These are phyloP conservation scores for Montipora sp. DNA, from an alignment of 64 coral and sea anemone species.

Conservation along the genomic window DNA sequence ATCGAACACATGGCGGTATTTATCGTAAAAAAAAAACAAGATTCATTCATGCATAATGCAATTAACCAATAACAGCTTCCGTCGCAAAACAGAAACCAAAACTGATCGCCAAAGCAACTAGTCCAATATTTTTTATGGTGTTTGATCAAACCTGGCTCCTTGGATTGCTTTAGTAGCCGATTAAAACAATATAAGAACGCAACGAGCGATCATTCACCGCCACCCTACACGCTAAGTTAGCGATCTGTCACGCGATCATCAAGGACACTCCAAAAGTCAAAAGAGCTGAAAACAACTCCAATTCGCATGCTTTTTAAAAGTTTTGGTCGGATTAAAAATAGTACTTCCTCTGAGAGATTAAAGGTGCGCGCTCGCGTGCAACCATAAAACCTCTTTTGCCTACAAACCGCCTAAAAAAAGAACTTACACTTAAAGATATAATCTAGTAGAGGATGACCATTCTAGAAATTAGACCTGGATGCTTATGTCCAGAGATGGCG, in stretches of 20 bases:
- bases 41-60: background rate
- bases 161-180: background rate
- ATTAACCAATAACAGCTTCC: conserved; percentile 30
- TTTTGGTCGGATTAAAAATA: background rate
- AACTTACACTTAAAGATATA: conserved; percentile 32
- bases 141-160: background rate
- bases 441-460: background rate
- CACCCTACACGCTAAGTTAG: background rate
- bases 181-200: background rate
- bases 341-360: background rate
- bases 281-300: background rate
- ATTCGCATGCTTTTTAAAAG: background rate
- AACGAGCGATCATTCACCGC: background rate
- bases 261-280: background rate
- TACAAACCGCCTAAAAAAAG: conserved; percentile 8
- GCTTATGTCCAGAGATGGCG: background rate
- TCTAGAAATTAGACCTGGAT: background rate
- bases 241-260: background rate
- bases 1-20: background rate
- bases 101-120: background rate
- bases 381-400: background rate
- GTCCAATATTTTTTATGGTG: conserved; percentile 27
- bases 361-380: background rate
- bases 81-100: background rate
- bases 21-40: background rate